Conservation (phyloP, 2,888 invertebrate genomes). For the Leistus spinibarbis region DNA sequence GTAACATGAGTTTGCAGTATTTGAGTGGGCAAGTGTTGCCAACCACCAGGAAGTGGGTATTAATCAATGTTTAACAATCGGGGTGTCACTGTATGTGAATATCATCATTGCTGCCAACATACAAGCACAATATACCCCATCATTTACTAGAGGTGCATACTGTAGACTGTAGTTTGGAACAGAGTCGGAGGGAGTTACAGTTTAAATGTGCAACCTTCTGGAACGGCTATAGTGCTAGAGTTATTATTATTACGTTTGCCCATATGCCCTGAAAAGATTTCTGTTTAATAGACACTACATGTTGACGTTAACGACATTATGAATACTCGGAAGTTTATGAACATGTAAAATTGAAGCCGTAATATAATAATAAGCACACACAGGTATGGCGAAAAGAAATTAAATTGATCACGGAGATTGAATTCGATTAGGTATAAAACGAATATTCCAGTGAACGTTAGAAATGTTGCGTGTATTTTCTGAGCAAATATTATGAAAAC, state of each 20-base stretch:
- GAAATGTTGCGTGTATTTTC: slow-evolving; percentile 6
- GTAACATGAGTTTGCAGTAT: slow-evolving; percentile 14
- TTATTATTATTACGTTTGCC: not conserved
- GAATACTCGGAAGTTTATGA: not conserved
- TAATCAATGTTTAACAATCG: slow-evolving; percentile 27
- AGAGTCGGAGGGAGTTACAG: not conserved
- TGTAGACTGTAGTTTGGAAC: not conserved
- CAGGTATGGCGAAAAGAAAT: too few relatives aligned
- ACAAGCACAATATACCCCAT: not conserved
- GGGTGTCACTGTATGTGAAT: not conserved
- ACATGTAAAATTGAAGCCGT: not conserved
- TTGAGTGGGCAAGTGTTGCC: slow-evolving; percentile 29
- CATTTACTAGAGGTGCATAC: not conserved
- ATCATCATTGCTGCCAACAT: not conserved
- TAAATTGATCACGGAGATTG: not conserved
- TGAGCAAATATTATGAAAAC: slow-evolving; percentile 16
- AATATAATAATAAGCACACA: too few relatives aligned
- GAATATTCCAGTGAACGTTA: not conserved
- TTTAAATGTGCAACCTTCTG: not conserved
- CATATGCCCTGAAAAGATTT: not conserved
- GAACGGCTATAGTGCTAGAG: not conserved
- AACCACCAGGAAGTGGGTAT: slow-evolving; percentile 21
- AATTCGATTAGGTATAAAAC: not conserved
- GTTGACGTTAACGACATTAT: not conserved
- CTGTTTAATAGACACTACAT: not conserved